Evolutionary conservation across 2,113 vertebrate species (phyloP).

Genomic region (Corythaixoides concolor): DNA sequence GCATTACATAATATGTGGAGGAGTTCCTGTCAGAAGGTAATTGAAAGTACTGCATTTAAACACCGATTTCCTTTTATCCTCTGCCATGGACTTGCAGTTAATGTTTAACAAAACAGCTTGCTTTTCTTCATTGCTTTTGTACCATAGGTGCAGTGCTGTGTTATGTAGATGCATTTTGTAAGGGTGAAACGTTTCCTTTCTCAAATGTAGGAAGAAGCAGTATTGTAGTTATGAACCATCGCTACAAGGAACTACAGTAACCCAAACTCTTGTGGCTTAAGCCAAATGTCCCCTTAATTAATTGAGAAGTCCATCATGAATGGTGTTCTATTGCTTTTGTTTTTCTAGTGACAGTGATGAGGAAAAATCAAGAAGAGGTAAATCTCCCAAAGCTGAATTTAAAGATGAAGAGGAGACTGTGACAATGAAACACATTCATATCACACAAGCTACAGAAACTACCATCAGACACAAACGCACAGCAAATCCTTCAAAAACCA

Average conservation of each 20-base stretch:
- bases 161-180: not conserved
- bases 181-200: not conserved
- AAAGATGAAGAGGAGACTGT: slow-evolving; percentile 96
- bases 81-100: not conserved
- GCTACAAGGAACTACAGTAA: not conserved
- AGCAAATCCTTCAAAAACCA: slow-evolving; percentile 90
- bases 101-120: not conserved
- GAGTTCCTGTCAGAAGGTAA: slow-evolving; percentile 31
- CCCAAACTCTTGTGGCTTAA: not conserved
- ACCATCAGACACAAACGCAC: slow-evolving; percentile 89
- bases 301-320: not conserved
- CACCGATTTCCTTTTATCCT: slow-evolving; percentile 28
- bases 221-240: not conserved
- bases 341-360: slow-evolving; percentile 89
- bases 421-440: slow-evolving; percentile 91
- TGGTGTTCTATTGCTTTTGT: slow-evolving; percentile 61
- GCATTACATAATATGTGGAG: not conserved
- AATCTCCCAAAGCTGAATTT: slow-evolving; percentile 86
- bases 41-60: slow-evolving; percentile 2
- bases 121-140: not conserved
- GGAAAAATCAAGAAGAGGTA: slow-evolving; percentile 83
- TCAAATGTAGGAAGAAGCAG: not conserved
- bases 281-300: not conserved
- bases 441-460: slow-evolving; percentile 93
- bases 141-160: not conserved